Evolutionary conservation across 1,140 invertebrate species (phyloP), one percentile per base, ranked within the genome.

Genomic region (Penaeus chinensis): DNA sequence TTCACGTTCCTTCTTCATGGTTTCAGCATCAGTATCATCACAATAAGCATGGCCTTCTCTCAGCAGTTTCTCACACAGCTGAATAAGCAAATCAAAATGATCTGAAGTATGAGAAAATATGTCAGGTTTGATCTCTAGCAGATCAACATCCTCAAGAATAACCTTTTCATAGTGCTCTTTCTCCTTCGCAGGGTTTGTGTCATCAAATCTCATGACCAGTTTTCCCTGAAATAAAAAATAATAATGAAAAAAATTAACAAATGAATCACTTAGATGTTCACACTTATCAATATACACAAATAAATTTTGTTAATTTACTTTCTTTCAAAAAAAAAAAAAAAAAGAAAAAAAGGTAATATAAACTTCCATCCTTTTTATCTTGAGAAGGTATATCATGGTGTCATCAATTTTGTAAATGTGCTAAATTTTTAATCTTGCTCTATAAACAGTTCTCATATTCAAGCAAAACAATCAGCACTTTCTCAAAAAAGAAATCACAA

Each of bases 161-260:
- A 99, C 95, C 93, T 98, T 95, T 92, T 99, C 99, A 94, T 99
- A 99, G 91, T 99, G 96, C n/a, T 96, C 96, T 92, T 98, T 98
- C 92, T 99, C 99, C 92, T 99, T 99, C 8, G 98, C 98, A 62
- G 99, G 99, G 93, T 99, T 99, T 13, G 99, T 99, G 92, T 99
- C 99, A 94, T 99, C 99, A 93, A 99, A 99, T 90, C 99, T 94
- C 97, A 99, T 98, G 81, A 99, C 97, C 0, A 99, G 94, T 92
- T 96, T 96, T 0, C 99, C 99, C 89, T 91, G 76, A 61, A 85
- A 90, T 54, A 20, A 19, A 47, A 80, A 42, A 42, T 42, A 83
- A 87, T 47, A 10, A 82, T n/a, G 61, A 78, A 19, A 7, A 4
- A 54, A 77, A 60, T n/a, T 2, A 47, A 19, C 32, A 79, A 47